Base-by-base conservation (phyloP, 2,888 invertebrate species). In the Hydraecia micacea region DNA sequence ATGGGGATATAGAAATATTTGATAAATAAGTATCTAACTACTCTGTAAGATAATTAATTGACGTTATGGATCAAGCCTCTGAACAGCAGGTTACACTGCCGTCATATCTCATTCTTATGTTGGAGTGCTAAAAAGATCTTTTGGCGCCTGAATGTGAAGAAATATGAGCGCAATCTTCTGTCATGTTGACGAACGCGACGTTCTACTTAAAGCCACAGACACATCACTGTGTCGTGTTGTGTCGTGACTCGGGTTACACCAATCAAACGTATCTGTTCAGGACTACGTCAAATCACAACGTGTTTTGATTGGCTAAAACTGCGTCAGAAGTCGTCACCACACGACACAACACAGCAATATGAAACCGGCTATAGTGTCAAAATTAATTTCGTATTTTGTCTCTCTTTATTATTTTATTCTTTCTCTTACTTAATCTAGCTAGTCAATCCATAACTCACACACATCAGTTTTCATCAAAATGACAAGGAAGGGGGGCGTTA, bases 1-100 rank as follows among this genome's bases (percentile, higher is more conserved):
- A 76, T 77, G 73, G 73, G 71, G 60, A 70, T 73, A 76, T 79
- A 79, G 75, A 82, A 85, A 79, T 79, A 88, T 76, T 77, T 76
- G 63, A 65, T 42, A 21, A 13, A 21, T 63, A 21, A 21, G 2
- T 55, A 42, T 49, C 5, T 67, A n/a, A 25, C 18, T 72, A 52
- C 5, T 65, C 15, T 25, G 42, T 32, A 39, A 58, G 36, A 62
- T 73, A 79, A 81, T 78, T 73, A 82, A 81, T 78, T 83, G 73
- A 73, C 68, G 39, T 63, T 52, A 39, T 49, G 15, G 28, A 69
- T n/a, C 25, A 2, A 69, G n/a, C 11, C 28, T 77, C 21, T 69
- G 11, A 39, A 52, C 3, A 32, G 0, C 39, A 25, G 18, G 28
- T 49, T 39, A 49, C 25, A 21, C 28, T 60, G 49, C 7, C 1